These are phyloP conservation scores for Parauchenoglanis punctatus DNA, from an alignment of 2,797 vertebrate species.

Conservation along the genomic window DNA sequence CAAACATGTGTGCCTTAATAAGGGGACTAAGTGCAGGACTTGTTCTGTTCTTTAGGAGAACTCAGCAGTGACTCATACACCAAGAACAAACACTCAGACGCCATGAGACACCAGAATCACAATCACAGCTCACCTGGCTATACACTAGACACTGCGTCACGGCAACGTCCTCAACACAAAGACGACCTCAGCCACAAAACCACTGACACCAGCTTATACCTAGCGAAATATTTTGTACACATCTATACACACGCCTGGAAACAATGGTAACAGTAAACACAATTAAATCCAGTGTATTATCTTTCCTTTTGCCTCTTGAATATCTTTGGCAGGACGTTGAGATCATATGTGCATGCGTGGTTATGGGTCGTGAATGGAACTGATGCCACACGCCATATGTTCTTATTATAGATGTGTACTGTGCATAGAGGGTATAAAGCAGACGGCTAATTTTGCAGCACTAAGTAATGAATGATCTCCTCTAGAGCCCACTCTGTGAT, in stretches of 20 bases:
- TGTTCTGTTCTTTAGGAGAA: slow-evolving; percentile 42
- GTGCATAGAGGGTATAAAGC: slow-evolving; percentile 16
- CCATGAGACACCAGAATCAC: slow-evolving; percentile 14
- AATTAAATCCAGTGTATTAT: slow-evolving; percentile 20
- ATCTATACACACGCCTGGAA: not conserved
- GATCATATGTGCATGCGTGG: slow-evolving; percentile 31
- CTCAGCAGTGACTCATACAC: slow-evolving; percentile 51
- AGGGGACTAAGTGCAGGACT: slow-evolving; percentile 27
- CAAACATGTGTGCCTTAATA: slow-evolving; percentile 22
- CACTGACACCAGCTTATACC: slow-evolving; percentile 21
- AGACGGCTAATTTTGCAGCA: slow-evolving; percentile 23
- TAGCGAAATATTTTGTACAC: not conserved
- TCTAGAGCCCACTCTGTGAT: slow-evolving; percentile 40
- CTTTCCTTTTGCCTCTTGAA: not conserved
- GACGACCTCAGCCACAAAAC: slow-evolving; percentile 33
- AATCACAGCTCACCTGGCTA: slow-evolving; percentile 46
- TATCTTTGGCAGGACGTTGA: slow-evolving; percentile 20
- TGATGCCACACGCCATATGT: slow-evolving; percentile 34
- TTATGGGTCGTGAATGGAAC: slow-evolving; percentile 15
- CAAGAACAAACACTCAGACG: slow-evolving; percentile 40
- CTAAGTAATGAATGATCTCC: slow-evolving; percentile 28
- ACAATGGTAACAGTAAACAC: not conserved
- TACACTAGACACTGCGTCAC: slow-evolving; percentile 37
- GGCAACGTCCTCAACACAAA: not conserved
- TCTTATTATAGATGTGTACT: slow-evolving; percentile 46